phyloP scores from a whole-genome alignment of 2,888 invertebrate species.

The Pemphredon lugubris region DNA sequence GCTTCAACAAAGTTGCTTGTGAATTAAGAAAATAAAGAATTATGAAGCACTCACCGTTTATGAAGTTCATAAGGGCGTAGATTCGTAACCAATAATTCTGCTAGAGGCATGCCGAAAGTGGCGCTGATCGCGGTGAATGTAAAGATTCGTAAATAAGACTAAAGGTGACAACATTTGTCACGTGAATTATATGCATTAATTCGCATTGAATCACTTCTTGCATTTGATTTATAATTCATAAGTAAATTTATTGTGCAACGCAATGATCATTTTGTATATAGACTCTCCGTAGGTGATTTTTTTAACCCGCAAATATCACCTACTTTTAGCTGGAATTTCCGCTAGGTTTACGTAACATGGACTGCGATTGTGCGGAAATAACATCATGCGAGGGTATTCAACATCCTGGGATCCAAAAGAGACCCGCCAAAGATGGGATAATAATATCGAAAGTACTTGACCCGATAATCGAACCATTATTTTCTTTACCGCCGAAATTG shows the following conservation, averaged over 20 bases:
- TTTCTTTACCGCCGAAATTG: slow-evolving; percentile 86
- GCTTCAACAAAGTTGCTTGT: not conserved
- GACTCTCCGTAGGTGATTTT: too few species aligned
- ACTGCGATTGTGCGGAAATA: slow-evolving; percentile 41
- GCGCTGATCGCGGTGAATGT: slow-evolving; percentile 30
- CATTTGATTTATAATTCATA: not conserved
- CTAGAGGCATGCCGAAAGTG: slow-evolving; percentile 20
- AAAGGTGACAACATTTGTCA: too few species aligned
- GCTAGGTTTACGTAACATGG: slow-evolving; percentile 12
- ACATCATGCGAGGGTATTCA: slow-evolving; percentile 30
- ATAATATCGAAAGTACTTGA: slow-evolving; percentile 24
- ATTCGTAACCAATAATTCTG: slow-evolving; percentile 12
- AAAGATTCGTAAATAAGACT: slow-evolving; percentile 22
- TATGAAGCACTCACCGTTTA: slow-evolving; percentile 26
- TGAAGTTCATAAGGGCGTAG: slow-evolving; percentile 4
- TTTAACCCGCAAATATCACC: too few species aligned
- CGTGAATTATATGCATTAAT: slow-evolving; percentile 2
- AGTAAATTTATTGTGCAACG: too few species aligned
- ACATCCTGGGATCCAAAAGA: slow-evolving; percentile 1
- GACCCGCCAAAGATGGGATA: not conserved
- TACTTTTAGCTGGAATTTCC: not conserved
- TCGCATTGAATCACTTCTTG: not conserved
- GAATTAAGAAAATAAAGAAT: not conserved
- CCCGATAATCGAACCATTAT: slow-evolving; percentile 82
- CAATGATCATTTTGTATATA: too few species aligned